Conservation (phyloP, 2,113 vertebrate species). For the Sarotherodon lohbergeri region DNA sequence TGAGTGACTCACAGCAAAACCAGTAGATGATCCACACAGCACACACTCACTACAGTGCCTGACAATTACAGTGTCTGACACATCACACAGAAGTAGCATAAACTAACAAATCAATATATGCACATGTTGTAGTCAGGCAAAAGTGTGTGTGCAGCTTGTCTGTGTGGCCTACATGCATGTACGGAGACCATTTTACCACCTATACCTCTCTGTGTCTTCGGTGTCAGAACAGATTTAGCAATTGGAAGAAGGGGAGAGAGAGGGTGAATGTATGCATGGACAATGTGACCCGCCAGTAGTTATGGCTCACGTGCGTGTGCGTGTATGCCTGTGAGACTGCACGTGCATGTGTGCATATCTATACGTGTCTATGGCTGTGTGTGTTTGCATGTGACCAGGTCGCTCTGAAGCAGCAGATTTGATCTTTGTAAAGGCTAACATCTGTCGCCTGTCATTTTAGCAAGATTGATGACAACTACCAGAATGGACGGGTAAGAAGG, state of each 20-base stretch:
- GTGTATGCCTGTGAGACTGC: not conserved
- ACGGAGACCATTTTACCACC: constrained; percentile 65
- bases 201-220: constrained; percentile 24
- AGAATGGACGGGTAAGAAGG: constrained; percentile 69
- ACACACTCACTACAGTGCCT: not conserved
- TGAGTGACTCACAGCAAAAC: constrained; percentile 27
- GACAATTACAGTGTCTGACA: not conserved
- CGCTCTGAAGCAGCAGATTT: constrained; percentile 93
- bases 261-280: constrained; percentile 4
- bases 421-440: constrained; percentile 99
- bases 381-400: constrained; percentile 77
- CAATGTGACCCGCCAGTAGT: constrained; percentile 54
- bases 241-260: not conserved
- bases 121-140: not conserved
- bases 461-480: constrained; percentile 96
- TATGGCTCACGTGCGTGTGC: constrained; percentile 2
- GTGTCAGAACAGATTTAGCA: constrained; percentile 79
- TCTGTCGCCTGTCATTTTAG: constrained; percentile 99
- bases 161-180: not conserved
- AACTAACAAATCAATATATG: not conserved
- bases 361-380: constrained; percentile 21
- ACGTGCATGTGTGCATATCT: not conserved
- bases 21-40: constrained; percentile 12
- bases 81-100: not conserved
- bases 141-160: not conserved